Evolutionary conservation across 2,113 vertebrate species (phyloP).

Genomic region (Varanus salvator): DNA sequence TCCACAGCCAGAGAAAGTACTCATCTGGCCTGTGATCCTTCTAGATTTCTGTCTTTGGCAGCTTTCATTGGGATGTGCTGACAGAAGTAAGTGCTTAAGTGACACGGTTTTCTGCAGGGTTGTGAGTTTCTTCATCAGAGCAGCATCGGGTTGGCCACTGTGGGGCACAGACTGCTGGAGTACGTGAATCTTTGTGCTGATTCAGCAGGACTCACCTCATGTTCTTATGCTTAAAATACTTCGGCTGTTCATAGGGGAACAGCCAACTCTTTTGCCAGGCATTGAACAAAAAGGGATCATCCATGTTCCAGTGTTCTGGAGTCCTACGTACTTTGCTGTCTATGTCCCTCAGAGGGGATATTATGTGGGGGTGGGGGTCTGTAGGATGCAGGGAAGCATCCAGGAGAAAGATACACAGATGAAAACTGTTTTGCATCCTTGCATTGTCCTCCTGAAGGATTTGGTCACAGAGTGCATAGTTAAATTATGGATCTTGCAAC

Average conservation of each 20-base stretch:
- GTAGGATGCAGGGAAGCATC: too few relatives aligned
- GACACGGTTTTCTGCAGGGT: not conserved
- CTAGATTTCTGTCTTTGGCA: not conserved
- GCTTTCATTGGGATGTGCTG: not conserved
- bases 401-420: too few relatives aligned
- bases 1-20: not conserved
- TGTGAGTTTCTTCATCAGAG: not conserved
- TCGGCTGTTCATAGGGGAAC: not conserved
- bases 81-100: not conserved
- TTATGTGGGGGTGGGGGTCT: too few relatives aligned
- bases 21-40: not conserved
- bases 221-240: not conserved
- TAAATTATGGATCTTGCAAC: too few relatives aligned
- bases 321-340: not conserved
- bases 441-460: too few relatives aligned
- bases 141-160: not conserved
- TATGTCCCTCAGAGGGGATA: not conserved
- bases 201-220: not conserved
- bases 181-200: not conserved
- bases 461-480: too few relatives aligned
- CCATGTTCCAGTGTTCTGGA: not conserved
- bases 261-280: not conserved
- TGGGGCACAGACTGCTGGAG: not conserved
- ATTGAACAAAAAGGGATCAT: not conserved
- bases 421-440: too few relatives aligned